Evolutionary conservation across 2,888 invertebrate genomes (phyloP), one percentile per base, ranked within the genome.

Genomic region (Nymphalis c-album): DNA sequence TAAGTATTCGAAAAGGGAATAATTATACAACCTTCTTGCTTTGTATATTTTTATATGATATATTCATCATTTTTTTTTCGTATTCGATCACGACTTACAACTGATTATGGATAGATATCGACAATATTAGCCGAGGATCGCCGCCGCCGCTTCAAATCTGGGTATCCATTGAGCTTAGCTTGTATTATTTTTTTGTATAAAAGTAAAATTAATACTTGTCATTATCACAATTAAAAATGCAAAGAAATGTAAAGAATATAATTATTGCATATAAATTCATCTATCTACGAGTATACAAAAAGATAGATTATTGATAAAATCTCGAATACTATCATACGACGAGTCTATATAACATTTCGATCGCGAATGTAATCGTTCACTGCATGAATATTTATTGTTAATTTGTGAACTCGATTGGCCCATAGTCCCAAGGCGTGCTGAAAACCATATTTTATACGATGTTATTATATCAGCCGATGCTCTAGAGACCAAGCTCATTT

Each of bases 361-460:
- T 60, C 50, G 51, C 60, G 68, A 55, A 57, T 61, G 64, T 69
- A 71, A 82, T 70, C 66, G 65, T 77, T 81, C 74, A 73, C 73
- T 75, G 76, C 85, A 88, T 90, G 87, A 90, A 88, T 89, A 90
- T 90, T 88, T 88, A 90, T 88, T 86, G 88, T 89, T 90, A 90
- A 89, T 90, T 88, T 89, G 86, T 87, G 86, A 84, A 80, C 80
- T 72, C 82, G 86, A 84, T 85, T 81, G 80, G 75, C 76, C 77
- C 83, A 84, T 82, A 84, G 64, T 87, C 86, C 87, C 86, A 85
- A 84, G 85, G 85, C 84, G 79, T 76, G 80, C 78, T 81, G 80
- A 80, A 81, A 80, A 78, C 79, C 75, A 85, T 87, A 89, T 87
- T 85, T 88, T 85, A 87, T 84, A 82, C 77, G 82, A 84, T 81